Conservation (phyloP, 2,888 invertebrate genomes). For the Ptycholaimellus sp. region DNA sequence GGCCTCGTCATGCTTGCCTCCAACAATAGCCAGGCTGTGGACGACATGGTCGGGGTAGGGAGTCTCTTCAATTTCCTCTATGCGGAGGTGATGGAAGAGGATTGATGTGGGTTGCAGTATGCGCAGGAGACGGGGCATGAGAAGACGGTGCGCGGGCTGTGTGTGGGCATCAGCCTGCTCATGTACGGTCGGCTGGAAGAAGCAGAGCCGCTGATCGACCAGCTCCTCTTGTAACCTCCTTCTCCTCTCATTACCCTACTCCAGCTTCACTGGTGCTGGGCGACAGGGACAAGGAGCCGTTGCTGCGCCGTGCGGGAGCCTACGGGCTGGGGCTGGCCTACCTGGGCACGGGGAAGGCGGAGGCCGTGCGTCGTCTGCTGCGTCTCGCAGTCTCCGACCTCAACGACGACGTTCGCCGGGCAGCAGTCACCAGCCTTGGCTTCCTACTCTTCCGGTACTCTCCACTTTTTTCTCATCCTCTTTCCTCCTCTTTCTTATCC, state of each 20-base stretch:
- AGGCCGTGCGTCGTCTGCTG: slow-evolving; percentile 71
- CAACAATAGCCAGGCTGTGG: slow-evolving; percentile 65
- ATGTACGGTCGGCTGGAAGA: slow-evolving; percentile 92
- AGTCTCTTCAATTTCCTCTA: not conserved
- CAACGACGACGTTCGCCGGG: slow-evolving; percentile 89
- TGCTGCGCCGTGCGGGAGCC: slow-evolving; percentile 53
- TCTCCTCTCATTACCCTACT: not conserved
- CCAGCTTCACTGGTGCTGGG: slow-evolving; percentile 7
- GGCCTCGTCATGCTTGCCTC: slow-evolving; percentile 95
- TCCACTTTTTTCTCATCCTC: not conserved
- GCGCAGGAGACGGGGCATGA: slow-evolving; percentile 91
- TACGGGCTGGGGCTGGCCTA: slow-evolving; percentile 55
- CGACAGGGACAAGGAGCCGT: slow-evolving; percentile 17
- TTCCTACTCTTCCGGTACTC: slow-evolving; percentile 67
- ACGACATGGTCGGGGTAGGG: slow-evolving; percentile 26
- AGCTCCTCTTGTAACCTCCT: slow-evolving; percentile 36
- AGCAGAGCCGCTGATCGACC: slow-evolving; percentile 71
- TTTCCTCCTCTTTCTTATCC: too few species aligned
- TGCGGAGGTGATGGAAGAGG: slow-evolving; percentile 13
- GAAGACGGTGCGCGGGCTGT: slow-evolving; percentile 83
- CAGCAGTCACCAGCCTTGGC: slow-evolving; percentile 91
- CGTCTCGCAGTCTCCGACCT: slow-evolving; percentile 93
- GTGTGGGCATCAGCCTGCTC: slow-evolving; percentile 78
- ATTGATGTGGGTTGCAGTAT: slow-evolving; percentile 44
- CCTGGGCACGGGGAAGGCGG: slow-evolving; percentile 87